Percentiles rank a stretch among this genome's conserved stretches.
Conservation (phyloP, 2,113 vertebrate species). For the human (Homo sapiens) region DNA sequence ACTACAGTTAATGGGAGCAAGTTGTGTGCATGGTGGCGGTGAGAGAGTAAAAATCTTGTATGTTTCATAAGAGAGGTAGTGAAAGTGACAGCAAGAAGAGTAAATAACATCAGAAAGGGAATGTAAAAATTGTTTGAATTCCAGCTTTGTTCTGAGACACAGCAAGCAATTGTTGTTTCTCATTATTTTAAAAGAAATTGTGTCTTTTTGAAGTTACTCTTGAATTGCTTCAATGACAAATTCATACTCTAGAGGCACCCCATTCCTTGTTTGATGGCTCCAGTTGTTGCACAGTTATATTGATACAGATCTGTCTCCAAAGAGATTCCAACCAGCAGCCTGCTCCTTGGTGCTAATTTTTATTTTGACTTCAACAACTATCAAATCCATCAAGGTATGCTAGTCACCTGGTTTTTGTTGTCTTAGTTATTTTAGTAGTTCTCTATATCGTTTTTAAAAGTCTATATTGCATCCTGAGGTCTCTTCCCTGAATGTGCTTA, state of each 20-base stretch:
- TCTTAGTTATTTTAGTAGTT: background rate
- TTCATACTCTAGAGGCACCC: background rate
- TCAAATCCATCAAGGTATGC: background rate
- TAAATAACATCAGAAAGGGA: background rate
- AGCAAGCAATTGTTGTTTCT: background rate
- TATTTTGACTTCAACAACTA: background rate
- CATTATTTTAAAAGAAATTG: conserved; percentile 21
- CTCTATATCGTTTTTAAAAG: background rate
- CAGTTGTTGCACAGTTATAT: background rate
- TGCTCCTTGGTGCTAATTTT: background rate
- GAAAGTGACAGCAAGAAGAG: background rate
- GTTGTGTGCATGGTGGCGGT: accelerated
- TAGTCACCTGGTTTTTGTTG: background rate
- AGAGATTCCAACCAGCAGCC: background rate
- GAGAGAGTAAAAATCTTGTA: too few species aligned
- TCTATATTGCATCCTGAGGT: background rate
- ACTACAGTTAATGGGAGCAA: background rate
- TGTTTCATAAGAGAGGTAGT: background rate
- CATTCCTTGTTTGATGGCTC: background rate
- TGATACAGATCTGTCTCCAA: background rate
- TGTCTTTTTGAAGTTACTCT: background rate
- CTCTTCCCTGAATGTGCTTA: background rate
- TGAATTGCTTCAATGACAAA: background rate
- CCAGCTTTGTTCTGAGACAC: background rate
- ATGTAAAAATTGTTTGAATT: background rate